Evolutionary conservation across 2,113 vertebrate species (phyloP), one percentile per base, ranked within the genome.

Genomic region (Microcebus murinus): DNA sequence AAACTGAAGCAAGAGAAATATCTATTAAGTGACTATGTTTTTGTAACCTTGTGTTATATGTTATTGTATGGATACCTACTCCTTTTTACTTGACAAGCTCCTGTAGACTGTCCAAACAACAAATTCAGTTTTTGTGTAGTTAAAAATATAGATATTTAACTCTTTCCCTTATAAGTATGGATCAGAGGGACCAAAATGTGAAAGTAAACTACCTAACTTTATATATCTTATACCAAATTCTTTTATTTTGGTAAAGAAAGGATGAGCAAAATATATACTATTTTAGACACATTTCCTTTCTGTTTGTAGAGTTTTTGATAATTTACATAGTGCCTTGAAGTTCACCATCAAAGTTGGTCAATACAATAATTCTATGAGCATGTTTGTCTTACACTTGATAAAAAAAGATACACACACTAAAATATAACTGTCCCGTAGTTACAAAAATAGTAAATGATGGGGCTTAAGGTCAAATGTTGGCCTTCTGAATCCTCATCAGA

Each of bases 41-140:
- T 97, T 91, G 61, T 97, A 97, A 96, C 97, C 94, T 95, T 95
- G 61, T 86, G 42, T 90, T 91, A 61, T 39, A 81, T 91, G 65
- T 96, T 97, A 89, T 94, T 87, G 55, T 29, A 57, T 55, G 45
- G 55, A 93, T 90, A 63, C 45, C 45, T 92, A 80, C 36, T 95
- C 71, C 27, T 31, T 94, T 87, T 91, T 94, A 97, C 93, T 97
- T 95, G 80, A 85, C 67, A 96, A 85, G 39, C 21, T 85, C 73
- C 20, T 77, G n/a, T 61, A 95, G 59, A 89, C 90, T 93, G 27
- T 59, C 27, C 71, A 94, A 97, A 81, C 6, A 94, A 67, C 65
- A 55, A 90, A 87, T 27, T 85, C 48, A 67, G 36, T 71, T 95
- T 93, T 55, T 23, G 25, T 81, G 70, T 71, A 65, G 15, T 89